A percentile compares a stretch with the other conserved stretches of the same genome.
Evolutionary conservation across 2,113 vertebrate genomes (phyloP).

Genomic region (Erythrocebus patas): DNA sequence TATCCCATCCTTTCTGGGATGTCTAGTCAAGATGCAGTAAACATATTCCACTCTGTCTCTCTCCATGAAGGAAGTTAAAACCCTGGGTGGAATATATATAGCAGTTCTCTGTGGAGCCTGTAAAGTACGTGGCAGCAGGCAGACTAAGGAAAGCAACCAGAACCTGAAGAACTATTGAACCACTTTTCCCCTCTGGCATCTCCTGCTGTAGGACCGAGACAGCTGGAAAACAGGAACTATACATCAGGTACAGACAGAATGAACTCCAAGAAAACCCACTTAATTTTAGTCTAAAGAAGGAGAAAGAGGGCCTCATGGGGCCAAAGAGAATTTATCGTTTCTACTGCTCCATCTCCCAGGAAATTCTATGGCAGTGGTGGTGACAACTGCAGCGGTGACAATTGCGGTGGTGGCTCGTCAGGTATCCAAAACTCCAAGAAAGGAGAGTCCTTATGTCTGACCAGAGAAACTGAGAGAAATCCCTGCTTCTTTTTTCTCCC

Average conservation of each 20-base stretch:
- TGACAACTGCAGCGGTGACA: too few relatives aligned
- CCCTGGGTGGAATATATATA: neutral
- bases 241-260: neutral
- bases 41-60: neutral
- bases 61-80: neutral
- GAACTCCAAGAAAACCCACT: neutral
- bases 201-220: neutral
- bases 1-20: neutral
- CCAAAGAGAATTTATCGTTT: neutral
- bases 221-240: neutral
- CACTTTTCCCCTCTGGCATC: neutral
- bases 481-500: too few relatives aligned
- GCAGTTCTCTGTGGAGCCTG: neutral
- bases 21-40: neutral
- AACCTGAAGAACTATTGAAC: neutral
- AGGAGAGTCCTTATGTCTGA: neutral
- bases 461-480: neutral
- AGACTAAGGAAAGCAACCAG: neutral
- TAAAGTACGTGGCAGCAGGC: neutral
- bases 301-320: neutral
- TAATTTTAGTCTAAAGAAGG: neutral
- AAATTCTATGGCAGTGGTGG: neutral
- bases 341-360: neutral
- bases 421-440: neutral
- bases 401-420: neutral